These are phyloP conservation scores for Masnerella sp. DNA, from an alignment of 2,888 invertebrate species.

Conservation along the genomic window DNA sequence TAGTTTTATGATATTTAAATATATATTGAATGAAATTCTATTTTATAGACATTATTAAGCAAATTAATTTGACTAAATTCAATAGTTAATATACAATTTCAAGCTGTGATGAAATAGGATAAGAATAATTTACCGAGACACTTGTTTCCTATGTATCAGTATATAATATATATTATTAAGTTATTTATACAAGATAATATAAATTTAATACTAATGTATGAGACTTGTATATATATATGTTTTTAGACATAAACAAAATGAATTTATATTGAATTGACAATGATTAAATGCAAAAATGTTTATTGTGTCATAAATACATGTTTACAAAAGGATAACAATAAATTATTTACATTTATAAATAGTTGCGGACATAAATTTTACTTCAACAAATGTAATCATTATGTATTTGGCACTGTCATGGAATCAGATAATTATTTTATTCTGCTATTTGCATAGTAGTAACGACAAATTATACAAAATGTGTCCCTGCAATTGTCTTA, in stretches of 20 bases:
- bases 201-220: too few species aligned
- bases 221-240: neutral
- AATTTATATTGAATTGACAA: neutral
- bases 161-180: neutral
- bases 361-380: constrained; percentile 33
- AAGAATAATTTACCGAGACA: too few species aligned
- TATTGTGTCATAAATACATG: constrained; percentile 44
- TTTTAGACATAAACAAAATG: neutral
- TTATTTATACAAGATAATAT: neutral
- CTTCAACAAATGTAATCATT: constrained; percentile 9
- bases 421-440: constrained; percentile 14
- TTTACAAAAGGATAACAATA: constrained; percentile 45
- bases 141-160: too few species aligned
- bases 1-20: too few species aligned
- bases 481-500: constrained; percentile 18
- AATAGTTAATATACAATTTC: neutral
- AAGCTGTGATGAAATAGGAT: neutral
- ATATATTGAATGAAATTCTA: too few species aligned
- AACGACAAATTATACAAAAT: constrained; percentile 18
- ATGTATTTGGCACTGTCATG: constrained; percentile 48
- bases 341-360: constrained; percentile 41
- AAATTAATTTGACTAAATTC: neutral
- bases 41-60: too few species aligned
- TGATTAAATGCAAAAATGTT: constrained; percentile 15
- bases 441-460: constrained; percentile 9